Evolutionary conservation across 2,797 vertebrate species (phyloP), one percentile per base, ranked within the genome.

Genomic region (Microtus obscurus): DNA sequence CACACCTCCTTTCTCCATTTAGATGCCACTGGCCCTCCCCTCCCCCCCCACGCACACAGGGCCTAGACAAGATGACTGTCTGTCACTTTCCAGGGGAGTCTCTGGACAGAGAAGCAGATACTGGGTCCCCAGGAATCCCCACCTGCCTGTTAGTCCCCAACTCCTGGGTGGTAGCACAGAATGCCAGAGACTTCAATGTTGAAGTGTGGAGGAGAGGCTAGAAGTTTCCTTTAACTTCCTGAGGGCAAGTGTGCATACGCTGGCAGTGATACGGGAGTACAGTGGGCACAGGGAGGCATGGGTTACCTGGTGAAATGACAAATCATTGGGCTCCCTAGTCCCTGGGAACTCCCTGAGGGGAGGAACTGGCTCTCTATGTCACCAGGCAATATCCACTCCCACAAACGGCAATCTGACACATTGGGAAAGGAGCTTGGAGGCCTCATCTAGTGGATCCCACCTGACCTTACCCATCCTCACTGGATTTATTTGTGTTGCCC

Each of bases 371-470:
- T 88, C 25, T 61, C 67, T 1, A 0, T 5, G 81, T 86, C 88
- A 8, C 93, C 81, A 80, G 65, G 81, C 67, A 86, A 69, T 73
- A 87, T 53, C 79, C 48, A 61, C 63, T 48, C 93, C 87, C 91
- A 93, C 92, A 95, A 93, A 85, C 73, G 96, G 78, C 89, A 88
- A 97, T 95, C 96, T 88, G 90, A 43, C 71, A 56, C 78, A 92
- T 76, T 71, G 93, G 67, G 53, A 96, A 74, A 88, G 0, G 17
- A 80, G 34, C 37, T 67, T 4, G n/a, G 45, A 67, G 40, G 37
- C 77, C 65, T 71, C 11, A n/a, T n/a, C n/a, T n/a, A n/a, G 53
- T 67, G 85, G 53, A 73, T 69, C 94, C 81, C 34, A 91, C 78
- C 31, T 19, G 37, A 78, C 37, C 40, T 71, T 19, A 19, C 11